Evolutionary conservation across 2,888 invertebrate species (phyloP).

Genomic region (Monoplex corrugatus): DNA sequence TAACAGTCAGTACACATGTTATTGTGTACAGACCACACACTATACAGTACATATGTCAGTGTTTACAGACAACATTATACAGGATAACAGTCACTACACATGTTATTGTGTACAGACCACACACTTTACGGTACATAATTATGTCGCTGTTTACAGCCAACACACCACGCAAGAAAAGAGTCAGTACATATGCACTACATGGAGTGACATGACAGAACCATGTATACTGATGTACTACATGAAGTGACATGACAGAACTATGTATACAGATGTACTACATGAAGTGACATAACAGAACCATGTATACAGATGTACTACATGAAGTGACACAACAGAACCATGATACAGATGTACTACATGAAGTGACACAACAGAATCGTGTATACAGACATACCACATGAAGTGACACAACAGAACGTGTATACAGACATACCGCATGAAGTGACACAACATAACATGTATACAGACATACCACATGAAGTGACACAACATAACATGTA

Average conservation of each 20-base stretch:
- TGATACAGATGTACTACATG: no score
- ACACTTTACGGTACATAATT: no score
- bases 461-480: not conserved
- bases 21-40: no score
- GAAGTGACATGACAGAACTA: not conserved
- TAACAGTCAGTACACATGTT: no score
- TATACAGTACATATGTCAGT: no score
- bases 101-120: no score
- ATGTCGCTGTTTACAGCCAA: no score
- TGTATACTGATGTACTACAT: not conserved
- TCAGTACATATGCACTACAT: not conserved
- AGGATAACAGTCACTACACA: no score
- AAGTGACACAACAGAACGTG: constrained; percentile 96
- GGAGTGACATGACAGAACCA: not conserved
- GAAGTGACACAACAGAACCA: constrained; percentile 91
- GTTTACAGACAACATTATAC: no score
- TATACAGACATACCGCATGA: constrained; percentile 88
- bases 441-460: no score
- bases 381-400: constrained; percentile 84
- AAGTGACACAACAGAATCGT: no score
- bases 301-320: not conserved
- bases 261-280: not conserved
- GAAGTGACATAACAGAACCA: not conserved
- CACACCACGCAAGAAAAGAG: not conserved
- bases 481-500: not conserved